Base-by-base conservation (phyloP, 2,797 vertebrate genomes). In the Cygnus olor region DNA sequence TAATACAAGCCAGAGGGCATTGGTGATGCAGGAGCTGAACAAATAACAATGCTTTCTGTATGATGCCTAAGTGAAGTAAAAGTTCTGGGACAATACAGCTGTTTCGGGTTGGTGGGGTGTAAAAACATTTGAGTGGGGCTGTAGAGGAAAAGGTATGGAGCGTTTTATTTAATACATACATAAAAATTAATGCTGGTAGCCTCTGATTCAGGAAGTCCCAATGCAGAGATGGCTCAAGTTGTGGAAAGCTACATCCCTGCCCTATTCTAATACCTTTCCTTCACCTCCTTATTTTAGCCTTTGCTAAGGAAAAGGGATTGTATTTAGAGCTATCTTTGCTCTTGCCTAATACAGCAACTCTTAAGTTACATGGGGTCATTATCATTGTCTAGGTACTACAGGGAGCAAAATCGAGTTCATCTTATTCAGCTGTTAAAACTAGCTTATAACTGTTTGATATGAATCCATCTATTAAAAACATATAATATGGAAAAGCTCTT, bases 31-130 rank as follows among this genome's bases (percentile, higher is more conserved):
- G 56, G n/a, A 36, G 58, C 19, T 4, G 7, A 57, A 44, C 13
- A 25, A 87, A 21, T 21, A 13, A 20, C 6, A 12, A 7, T 0
- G 1, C 8, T 56, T 79, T 83, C 34, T 38, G 0, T 34, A 7
- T 13, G 77, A 4, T 34, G 25, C 4, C 0, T 8, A 57, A 18
- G 27, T n/a, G 2, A 54, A 18, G 0, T 2, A 5, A 58, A 45
- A 30, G 24, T n/a, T 61, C 30, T 86, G 66, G 40, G 16, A 18
- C 63, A 47, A 9, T 80, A n/a, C 14, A 13, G 19, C 11, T 80
- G 8, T 25, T 58, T 34, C 60, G 63, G 66, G 20, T 4, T 61
- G 34, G 8, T 72, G 56, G 65, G 14, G 14, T 79, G 65, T 54
- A 47, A n/a, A 74, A 89, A 11, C 9, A 12, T 20, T n/a, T 57